Evolutionary conservation across 2,113 vertebrate genomes (phyloP), one percentile per base, ranked within the genome.

Genomic region (Cyprinodon variegatus): DNA sequence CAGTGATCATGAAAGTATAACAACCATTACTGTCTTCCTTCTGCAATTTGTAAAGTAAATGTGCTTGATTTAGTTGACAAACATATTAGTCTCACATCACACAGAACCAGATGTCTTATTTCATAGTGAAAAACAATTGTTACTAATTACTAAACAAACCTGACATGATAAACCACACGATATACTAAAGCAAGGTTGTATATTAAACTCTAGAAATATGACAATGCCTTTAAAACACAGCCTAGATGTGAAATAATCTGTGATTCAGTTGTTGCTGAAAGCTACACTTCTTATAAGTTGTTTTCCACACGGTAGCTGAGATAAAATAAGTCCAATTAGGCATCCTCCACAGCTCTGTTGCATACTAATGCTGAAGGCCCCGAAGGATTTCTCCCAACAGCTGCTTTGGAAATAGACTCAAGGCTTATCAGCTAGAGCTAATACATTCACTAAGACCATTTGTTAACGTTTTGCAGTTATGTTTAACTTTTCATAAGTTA

Each of bases 281-380:
- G 68, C 78, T 70, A 40, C 64, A 48, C 65, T 86, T 78, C 76
- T 83, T 76, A 61, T 76, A 53, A 68, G 68, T 81, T 78, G 75
- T 86, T 86, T 88, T 82, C 70, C 84, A 82, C 63, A 83, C 83
- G 59, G 70, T 84, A 69, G 82, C 76, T 38, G 72, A 86, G 86
- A 90, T 90, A 83, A 89, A 92, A 89, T 89, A 77, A 84, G 85
- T 86, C 83, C 85, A 89, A 90, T 93, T 92, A 92, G 75, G 77
- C 68, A 74, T 79, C 67, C 69, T 72, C 65, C 76, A 68, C 72
- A 72, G 29, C 76, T 77, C 67, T 45, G 78, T 81, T 88, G 88
- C 85, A 90, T 91, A 83, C 90, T 90, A 90, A 93, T 91, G 86
- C 71, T 3, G 50, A 11, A 20, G 8, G n/a, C 81, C 91, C 82